Base-by-base conservation (phyloP, 2,113 vertebrate species). In the Nestor notabilis region DNA sequence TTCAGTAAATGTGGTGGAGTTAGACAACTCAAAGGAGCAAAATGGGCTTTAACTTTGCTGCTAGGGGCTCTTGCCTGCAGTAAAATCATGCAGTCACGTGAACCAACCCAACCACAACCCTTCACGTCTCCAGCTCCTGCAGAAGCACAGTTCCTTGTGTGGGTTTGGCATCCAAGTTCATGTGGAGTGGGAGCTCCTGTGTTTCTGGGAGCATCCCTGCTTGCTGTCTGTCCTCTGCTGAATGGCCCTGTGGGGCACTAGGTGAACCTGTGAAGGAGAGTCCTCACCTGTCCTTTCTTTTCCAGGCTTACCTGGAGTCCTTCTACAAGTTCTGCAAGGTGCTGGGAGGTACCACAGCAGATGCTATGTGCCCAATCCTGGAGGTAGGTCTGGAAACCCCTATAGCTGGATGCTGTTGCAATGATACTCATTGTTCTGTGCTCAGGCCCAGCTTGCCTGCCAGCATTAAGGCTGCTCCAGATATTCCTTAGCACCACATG, bases 291-390 rank as follows among this genome's bases (percentile, higher is more conserved):
- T 41, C 15, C 29, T 93, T 63, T 90, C 10, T 87, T 81, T 94
- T 83, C 53, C 87, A 99, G 99, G 99, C 99, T 37, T 99, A 99
- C 90, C 98, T 99, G 52, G 99, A 99, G 95, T 99, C 99, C 71
- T 99, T 99, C 97, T 99, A 99, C 96, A 99, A 99, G 93, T 99
- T 99, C 98, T 99, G 99, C 96, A 99, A 98, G 65, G 97, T 98
- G 3, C 96, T 99, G n/a, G 99, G 99, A 41, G 99, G 99, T 90
- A 99, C 99, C 68, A 99, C 99, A 0, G 99, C 99, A 2, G 99
- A 99, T 53, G 99, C 99, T 86, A 99, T 99, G 99, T 99, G 99
- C 97, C 99, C 99, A 1, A 99, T 99, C 89, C 97, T 99, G 89
- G 99, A 99, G 99, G 99, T 99, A 94, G 97, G 98, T 87, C 53